Base-by-base conservation (phyloP, 2,797 vertebrate genomes). In the Selene dorsalis region DNA sequence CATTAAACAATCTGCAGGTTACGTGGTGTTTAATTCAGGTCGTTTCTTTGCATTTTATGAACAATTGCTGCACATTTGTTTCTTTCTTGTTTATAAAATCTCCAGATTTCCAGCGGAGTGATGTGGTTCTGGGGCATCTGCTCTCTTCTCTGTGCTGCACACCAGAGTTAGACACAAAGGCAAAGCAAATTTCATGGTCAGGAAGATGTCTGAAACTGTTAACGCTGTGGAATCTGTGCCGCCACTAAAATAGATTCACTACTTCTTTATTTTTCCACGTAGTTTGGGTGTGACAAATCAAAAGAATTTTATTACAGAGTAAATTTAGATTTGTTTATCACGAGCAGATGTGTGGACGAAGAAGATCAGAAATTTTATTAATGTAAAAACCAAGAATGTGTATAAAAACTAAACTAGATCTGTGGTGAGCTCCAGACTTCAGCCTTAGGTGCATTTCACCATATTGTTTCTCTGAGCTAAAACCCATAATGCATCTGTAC, bases 401-500 rank as follows among this genome's bases (percentile, higher is more conserved):
- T 22, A n/a, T 50, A 22, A n/a, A 50, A 50, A n/a, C 7, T 47
- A 17, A 17, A 12, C 59, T 8, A 50, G 22, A 45, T n/a, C n/a
- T 20, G 3, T n/a, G 43, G 6, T 52, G 32, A 45, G 56, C 20
- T 53, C 39, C 7, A 26, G 17, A n/a, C 26, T 47, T 10, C 3
- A 32, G 10, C 41, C 35, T 67, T 53, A 48, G 28, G 9, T 48
- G 16, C 28, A 22, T 60, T 26, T 58, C 60, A 45, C 28, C 9
- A n/a, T 61, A 66, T 74, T 65, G 56, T 1, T 35, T 0, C 22
- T 16, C 16, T 47, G 17, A 62, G 32, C 14, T 77, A 12, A 12
- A 66, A 41, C 30, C 10, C 26, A 0, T 22, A 6, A 2, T 81
- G 11, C 65, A 9, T 80, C 75, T 76, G 11, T 22, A 24, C 89